Conservation (phyloP, 2,113 vertebrate species). For the Colistium nudipinnis region DNA sequence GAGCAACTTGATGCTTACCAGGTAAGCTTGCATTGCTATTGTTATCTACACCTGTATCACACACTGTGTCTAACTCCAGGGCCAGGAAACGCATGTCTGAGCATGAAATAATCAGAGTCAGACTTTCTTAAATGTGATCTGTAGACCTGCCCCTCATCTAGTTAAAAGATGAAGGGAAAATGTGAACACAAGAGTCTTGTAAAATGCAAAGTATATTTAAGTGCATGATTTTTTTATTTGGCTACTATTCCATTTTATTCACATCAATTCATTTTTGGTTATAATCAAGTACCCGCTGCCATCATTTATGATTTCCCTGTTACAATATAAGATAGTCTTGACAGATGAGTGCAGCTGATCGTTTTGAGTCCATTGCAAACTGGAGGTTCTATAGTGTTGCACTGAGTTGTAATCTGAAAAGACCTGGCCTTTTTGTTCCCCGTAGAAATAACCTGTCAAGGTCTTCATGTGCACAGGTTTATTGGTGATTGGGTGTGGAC, state of each 20-base stretch:
- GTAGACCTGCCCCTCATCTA: not conserved
- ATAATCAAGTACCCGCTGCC: not conserved
- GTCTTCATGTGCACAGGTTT: constrained; percentile 51
- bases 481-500: constrained; percentile 46
- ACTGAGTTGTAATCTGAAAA: constrained; percentile 17
- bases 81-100: not conserved
- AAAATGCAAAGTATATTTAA: not conserved
- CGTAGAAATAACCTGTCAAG: constrained; percentile 52
- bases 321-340: constrained; percentile 18
- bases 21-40: constrained; percentile 80
- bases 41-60: not conserved
- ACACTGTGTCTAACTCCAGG: not conserved
- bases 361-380: constrained; percentile 44
- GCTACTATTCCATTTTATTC: not conserved
- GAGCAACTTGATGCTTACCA: constrained; percentile 96
- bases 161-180: not conserved
- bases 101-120: not conserved
- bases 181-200: no score
- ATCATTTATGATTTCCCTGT: constrained; percentile 2
- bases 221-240: not conserved
- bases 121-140: not conserved
- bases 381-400: constrained; percentile 9
- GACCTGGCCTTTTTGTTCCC: constrained; percentile 39
- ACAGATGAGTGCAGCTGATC: not conserved
- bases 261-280: not conserved